Base-by-base conservation (phyloP, 2,113 vertebrate genomes). In the Aviceda subcristata region DNA sequence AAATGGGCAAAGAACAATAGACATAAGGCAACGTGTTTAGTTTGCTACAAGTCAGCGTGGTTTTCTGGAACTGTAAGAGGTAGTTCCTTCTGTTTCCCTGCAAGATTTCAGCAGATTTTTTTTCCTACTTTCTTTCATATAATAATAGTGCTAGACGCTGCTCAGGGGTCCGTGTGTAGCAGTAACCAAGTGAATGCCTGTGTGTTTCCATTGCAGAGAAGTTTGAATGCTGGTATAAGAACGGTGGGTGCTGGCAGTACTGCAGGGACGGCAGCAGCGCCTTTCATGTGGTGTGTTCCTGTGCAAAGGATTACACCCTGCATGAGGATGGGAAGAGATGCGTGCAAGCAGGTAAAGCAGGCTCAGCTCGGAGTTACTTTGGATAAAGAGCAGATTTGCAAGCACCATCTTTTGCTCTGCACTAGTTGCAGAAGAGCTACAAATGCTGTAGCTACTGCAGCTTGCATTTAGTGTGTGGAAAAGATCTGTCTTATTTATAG, bases 221-320 rank as follows among this genome's bases (percentile, higher is more conserved):
- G 72, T 36, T 94, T 15, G 96, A 98, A n/a, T 98, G 98, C 96
- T 93, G 93, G 91, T 98, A 98, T 50, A 97, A 94, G 95, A 98
- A 98, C 2, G 98, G 98, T 0, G 97, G 97, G 30, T 98, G 99
- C 91, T 78, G 95, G 96, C 99, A 99, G 94, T 98, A 98, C 96
- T 99, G 98, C 88, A 91, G 88, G 77, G 97, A 97, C 34, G 62
- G 83, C 17, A 43, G 76, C 18, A 88, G 71, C 5, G 18, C 94
- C 55, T 74, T 68, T 1, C 73, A 26, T 0, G 97, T 97, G 68
- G 55, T 8, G 16, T 98, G 98, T 50, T 98, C 97, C 97, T 98
- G 98, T 20, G 91, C 96, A 8, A 46, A 80, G 51, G 98, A 83
- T 10, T 98, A 98, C 53, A 30, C 46, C 21, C 96, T 98, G 55